Evolutionary conservation across 2,113 vertebrate genomes (phyloP), one percentile per base, ranked within the genome.

Genomic region (Cynopterus brachyotis): DNA sequence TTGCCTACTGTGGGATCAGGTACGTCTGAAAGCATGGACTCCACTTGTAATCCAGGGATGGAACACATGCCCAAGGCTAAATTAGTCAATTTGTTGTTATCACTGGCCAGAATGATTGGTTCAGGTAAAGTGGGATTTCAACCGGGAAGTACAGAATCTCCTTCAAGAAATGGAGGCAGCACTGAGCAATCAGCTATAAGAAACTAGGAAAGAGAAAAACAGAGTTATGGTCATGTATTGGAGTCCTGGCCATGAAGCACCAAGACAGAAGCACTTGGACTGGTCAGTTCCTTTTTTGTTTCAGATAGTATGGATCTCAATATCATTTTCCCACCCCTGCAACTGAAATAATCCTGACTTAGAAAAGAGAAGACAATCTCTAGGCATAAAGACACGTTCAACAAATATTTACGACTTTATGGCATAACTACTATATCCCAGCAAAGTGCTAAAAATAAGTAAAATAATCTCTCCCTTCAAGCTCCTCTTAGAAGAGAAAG

Each of bases 151-250:
- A 20, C 1, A 53, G 0, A 40, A 10, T 1, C 60, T 16, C 9
- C 32, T 62, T 53, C 53, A 70, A 59, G 22, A 59, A 94, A 62
- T 17, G n/a, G 32, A 62, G 50, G 40, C 26, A 60, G 16, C 35
- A 24, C 15, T 35, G 24, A 83, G 3, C 37, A 93, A 78, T 85
- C 60, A 91, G 73, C 85, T 81, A 35, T 67, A 70, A 40, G 67
- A 93, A 84, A 67, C 45, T n/a, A 66, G 79, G 62, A 73, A 40
- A 73, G 8, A 89, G 72, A 95, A 85, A 88, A 95, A 53, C 19
- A 37, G 87, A 93, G 86, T 81, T 69, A 28, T 69, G 40, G 22
- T 62, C 8, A 47, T 26, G 66, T 55, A 81, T 8, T 72, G 30
- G 28, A 89, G 32, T 57, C 30, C 47, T 62, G 10, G 45, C 89